These are phyloP conservation scores for Speoplatyrhinus poulsoni DNA, from an alignment of 2,113 vertebrate genomes.

Conservation along the genomic window DNA sequence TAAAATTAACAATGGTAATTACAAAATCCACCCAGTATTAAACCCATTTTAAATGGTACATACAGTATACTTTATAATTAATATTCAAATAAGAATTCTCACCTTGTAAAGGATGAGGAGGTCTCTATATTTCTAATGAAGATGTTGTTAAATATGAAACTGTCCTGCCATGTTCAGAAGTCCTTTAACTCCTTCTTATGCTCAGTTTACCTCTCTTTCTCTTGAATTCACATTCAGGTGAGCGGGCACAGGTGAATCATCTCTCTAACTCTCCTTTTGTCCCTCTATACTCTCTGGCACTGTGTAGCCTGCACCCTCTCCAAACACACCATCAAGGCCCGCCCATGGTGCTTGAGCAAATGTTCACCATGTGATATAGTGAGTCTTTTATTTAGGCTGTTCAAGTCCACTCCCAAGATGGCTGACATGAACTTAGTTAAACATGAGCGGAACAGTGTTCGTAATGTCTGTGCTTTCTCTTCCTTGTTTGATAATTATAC, in stretches of 20 bases:
- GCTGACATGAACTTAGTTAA: conserved; percentile 40
- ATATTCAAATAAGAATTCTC: conserved; percentile 11
- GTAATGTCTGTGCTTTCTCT: conserved; percentile 6
- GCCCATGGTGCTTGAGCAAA: conserved; percentile 59
- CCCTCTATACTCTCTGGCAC: conserved; percentile 20
- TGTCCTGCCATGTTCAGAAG: conserved; percentile 50
- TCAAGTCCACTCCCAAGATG: conserved; percentile 22
- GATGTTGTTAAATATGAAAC: conserved; percentile 43
- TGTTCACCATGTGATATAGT: conserved; percentile 58
- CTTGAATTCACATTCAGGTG: conserved; percentile 51
- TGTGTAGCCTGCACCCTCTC: conserved; percentile 54
- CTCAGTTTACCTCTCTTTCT: conserved; percentile 7
- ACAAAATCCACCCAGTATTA: background rate
- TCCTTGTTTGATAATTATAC: no score
- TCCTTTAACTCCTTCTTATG: conserved; percentile 8
- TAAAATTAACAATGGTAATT: background rate
- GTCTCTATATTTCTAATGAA: conserved; percentile 4
- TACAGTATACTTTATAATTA: no score
- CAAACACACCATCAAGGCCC: conserved; percentile 56
- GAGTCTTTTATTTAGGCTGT: conserved; percentile 25
- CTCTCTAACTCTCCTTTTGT: conserved; percentile 44
- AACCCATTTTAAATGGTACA: no score
- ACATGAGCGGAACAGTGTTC: conserved; percentile 35
- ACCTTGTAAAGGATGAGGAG: conserved; percentile 58
- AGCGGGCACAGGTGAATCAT: conserved; percentile 60